These are phyloP conservation scores for Florisuga fusca DNA, from an alignment of 2,797 vertebrate genomes.

Conservation along the genomic window DNA sequence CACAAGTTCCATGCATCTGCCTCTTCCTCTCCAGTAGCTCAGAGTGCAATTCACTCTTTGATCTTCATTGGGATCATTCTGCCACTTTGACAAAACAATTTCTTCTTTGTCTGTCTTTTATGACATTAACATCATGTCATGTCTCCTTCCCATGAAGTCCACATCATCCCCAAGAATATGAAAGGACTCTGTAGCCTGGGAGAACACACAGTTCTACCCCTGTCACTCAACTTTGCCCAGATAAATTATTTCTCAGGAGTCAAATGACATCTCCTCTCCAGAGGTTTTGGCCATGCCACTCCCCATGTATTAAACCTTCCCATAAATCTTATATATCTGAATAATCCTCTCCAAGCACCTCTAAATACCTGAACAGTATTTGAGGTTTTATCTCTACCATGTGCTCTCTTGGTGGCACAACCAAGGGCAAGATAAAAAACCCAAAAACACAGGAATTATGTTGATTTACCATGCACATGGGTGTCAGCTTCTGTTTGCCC, in stretches of 20 bases:
- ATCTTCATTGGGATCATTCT: not conserved
- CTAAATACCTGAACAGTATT: not conserved
- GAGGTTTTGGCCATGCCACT: rapidly evolving
- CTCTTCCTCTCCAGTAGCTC: not conserved
- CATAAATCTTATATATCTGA: not conserved
- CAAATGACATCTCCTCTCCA: rapidly evolving
- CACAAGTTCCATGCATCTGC: not conserved
- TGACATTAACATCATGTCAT: not conserved
- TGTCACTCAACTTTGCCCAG: not conserved
- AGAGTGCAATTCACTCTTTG: not conserved
- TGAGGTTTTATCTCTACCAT: not conserved
- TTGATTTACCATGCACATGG: not conserved
- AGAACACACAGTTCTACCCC: not conserved
- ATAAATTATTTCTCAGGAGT: not conserved
- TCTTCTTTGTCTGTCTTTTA: not conserved
- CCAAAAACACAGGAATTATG: not conserved
- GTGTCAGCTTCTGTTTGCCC: not conserved
- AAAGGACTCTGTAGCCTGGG: not conserved
- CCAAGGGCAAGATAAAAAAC: not conserved
- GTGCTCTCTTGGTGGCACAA: not conserved
- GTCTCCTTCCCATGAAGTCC: not conserved
- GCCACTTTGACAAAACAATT: not conserved
- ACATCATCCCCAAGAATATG: rapidly evolving
- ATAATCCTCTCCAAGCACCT: not conserved
- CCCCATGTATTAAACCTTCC: not conserved